Evolutionary conservation across 2,797 vertebrate species (phyloP), one percentile per base, ranked within the genome.

Genomic region (Dryobates pubescens): DNA sequence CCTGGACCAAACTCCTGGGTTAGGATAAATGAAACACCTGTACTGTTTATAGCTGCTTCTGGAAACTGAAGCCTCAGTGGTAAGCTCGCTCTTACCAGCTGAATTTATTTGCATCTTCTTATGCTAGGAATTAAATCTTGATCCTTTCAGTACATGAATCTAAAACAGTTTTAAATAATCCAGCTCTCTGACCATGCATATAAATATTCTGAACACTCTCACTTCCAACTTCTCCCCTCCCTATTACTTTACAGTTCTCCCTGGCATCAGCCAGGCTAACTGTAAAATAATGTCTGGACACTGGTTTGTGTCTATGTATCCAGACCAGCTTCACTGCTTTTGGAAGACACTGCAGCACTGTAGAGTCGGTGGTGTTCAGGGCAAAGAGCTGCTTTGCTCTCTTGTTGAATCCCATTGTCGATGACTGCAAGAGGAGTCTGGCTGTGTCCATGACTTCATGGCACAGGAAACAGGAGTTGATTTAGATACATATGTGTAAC

Each of bases 141-240:
- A 62, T 68, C 24, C 8, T 90, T 64, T 74, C 54, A 65, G 10
- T 69, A 80, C 61, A 65, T 19, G 4, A 74, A n/a, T 4, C 3
- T 20, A 20, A 6, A 53, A 15, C 58, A 56, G 29, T 38, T 85
- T 54, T 17, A 84, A 87, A 30, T 61, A 22, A 43, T 64, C 62
- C 34, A 20, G 16, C 47, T 76, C 38, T 73, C 1, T 78, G 69
- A 84, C 17, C 5, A 27, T 0, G 1, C 54, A 9, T 0, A 0
- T 59, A 71, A 89, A 32, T 17, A 19, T 34, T 80, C 77, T 79
- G 26, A 72, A 17, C 2, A 10, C 13, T 27, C 1, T 23, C 10
- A 78, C 19, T 86, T 86, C 51, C 0, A 1, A 1, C 34, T 34
- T 13, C n/a, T 59, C 23, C 13, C 15, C 18, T 56, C 61, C 36